phyloP scores from a whole-genome alignment of 1,140 invertebrate species.

The Micrasema minimum region DNA sequence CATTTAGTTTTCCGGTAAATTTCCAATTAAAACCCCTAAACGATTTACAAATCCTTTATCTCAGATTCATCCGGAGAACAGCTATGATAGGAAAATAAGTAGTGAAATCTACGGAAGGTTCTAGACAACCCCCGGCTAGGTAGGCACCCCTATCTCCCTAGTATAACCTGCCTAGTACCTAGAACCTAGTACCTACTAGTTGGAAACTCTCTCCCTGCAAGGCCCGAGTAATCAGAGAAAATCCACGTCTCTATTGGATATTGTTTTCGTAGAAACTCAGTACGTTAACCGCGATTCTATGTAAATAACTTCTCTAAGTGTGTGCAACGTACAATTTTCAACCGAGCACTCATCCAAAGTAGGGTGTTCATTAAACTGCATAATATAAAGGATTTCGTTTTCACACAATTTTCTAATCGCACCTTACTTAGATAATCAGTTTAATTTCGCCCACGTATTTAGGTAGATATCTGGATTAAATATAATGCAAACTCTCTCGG shows the following conservation, averaged over 20 bases:
- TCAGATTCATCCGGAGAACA: constrained; percentile 1
- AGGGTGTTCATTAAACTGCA: no score
- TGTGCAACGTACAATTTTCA: constrained; percentile 31
- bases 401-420: no score
- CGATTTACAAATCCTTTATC: neutral
- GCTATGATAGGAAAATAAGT: constrained; percentile 20
- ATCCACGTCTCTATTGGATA: constrained; percentile 33
- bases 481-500: no score
- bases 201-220: constrained; percentile 8
- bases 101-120: constrained; percentile 8
- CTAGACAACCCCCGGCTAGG: neutral
- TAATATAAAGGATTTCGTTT: no score
- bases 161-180: no score
- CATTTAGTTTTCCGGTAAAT: neutral
- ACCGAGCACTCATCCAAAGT: constrained; percentile 22
- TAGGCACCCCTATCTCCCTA: neutral
- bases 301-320: constrained; percentile 34
- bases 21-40: neutral
- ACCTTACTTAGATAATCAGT: no score
- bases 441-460: no score
- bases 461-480: no score
- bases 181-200: no score
- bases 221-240: constrained; percentile 35
- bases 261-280: constrained; percentile 35
- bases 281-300: constrained; percentile 33